Conservation (phyloP, 2,797 vertebrate species). For the Acipenser ruthenus region DNA sequence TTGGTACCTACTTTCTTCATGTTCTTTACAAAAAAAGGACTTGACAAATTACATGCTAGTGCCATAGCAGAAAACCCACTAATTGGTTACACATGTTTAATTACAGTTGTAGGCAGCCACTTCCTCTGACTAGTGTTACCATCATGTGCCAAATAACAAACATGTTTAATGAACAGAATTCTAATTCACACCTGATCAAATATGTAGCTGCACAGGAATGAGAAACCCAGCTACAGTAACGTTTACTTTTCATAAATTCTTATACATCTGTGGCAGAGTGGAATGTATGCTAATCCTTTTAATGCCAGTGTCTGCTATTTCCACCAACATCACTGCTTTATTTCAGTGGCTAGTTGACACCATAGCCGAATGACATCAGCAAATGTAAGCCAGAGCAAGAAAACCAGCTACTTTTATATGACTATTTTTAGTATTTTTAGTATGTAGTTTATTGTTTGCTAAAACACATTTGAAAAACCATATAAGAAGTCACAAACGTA, state of each 20-base stretch:
- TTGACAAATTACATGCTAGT: slow-evolving; percentile 83
- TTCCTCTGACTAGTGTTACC: slow-evolving; percentile 77
- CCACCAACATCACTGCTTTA: slow-evolving; percentile 38
- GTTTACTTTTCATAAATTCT: slow-evolving; percentile 34
- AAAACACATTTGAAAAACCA: too few species aligned
- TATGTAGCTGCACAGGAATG: slow-evolving; percentile 46
- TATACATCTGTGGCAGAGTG: slow-evolving; percentile 19
- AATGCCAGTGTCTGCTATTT: slow-evolving; percentile 21
- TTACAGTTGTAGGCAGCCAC: slow-evolving; percentile 87
- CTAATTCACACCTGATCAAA: slow-evolving; percentile 86
- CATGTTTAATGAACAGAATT: slow-evolving; percentile 62
- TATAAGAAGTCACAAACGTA: too few species aligned
- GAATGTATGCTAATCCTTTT: slow-evolving; percentile 27
- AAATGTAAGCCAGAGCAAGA: slow-evolving; percentile 23
- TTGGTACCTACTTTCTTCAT: slow-evolving; percentile 61
- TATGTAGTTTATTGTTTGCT: too few species aligned
- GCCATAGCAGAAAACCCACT: slow-evolving; percentile 76
- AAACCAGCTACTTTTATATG: slow-evolving; percentile 1
- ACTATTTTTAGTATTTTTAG: too few species aligned
- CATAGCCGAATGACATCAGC: slow-evolving; percentile 12
- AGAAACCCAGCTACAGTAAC: slow-evolving; percentile 42
- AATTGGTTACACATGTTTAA: slow-evolving; percentile 98
- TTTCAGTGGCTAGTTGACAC: slow-evolving; percentile 36
- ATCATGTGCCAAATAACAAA: slow-evolving; percentile 72
- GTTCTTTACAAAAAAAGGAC: slow-evolving; percentile 51